A percentile compares a stretch with the other conserved stretches of the same genome.
These are phyloP conservation scores for Athene noctua DNA, from an alignment of 2,113 vertebrate species.

Conservation along the genomic window DNA sequence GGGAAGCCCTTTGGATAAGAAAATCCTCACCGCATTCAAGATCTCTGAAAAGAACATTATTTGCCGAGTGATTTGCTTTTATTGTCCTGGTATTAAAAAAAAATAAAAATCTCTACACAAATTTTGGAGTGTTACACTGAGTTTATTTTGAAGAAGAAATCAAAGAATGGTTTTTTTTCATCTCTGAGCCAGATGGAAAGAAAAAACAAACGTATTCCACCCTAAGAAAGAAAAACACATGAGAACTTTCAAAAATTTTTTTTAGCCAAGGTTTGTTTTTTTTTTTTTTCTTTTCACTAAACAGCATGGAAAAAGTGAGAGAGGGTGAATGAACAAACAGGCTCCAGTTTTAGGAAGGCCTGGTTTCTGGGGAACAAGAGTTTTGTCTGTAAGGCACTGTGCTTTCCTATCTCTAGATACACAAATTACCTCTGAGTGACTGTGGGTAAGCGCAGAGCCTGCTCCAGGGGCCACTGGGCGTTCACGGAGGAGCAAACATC, in stretches of 20 bases:
- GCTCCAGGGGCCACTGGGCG: accelerated
- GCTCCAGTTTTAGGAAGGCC: neutral
- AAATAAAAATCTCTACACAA: neutral
- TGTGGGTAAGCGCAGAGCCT: neutral
- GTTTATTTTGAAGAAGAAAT: constrained; percentile 59
- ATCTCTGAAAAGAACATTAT: neutral
- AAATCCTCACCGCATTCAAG: neutral
- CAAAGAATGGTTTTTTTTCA: constrained; percentile 30
- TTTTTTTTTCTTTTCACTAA: neutral
- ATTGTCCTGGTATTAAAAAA: neutral
- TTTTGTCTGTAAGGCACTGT: neutral
- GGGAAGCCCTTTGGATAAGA: neutral
- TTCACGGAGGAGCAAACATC: accelerated
- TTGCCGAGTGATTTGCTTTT: neutral
- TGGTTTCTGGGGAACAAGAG: neutral
- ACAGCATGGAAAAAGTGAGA: neutral
- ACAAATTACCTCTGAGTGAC: neutral
- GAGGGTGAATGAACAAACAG: neutral
- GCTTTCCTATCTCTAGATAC: neutral
- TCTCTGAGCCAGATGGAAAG: constrained; percentile 34
- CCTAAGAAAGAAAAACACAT: constrained; percentile 39
- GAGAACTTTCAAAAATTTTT: neutral
- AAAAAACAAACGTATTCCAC: neutral
- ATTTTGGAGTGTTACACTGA: neutral
- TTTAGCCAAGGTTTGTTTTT: neutral